A percentile compares a stretch with the other conserved stretches of the same genome.
Evolutionary conservation across 2,888 invertebrate species (phyloP).

Genomic region (Uloborus plumipes): DNA sequence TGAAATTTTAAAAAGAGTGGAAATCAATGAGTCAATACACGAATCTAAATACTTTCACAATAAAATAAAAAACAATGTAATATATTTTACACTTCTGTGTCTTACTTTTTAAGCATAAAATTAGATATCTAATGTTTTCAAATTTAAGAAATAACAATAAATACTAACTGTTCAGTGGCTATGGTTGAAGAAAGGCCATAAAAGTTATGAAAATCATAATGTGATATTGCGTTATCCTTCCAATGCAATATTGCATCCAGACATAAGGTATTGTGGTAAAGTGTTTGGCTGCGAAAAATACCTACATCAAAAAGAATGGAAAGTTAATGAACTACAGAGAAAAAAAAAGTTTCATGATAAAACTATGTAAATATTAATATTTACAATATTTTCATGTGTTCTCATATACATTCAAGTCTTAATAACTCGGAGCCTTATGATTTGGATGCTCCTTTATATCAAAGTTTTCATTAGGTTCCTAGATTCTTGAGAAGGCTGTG

Average conservation of each 20-base stretch:
- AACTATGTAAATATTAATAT: not conserved
- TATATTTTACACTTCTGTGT: no score
- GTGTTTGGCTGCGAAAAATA: not conserved
- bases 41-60: no score
- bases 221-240: constrained; percentile 67
- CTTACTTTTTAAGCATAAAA: no score
- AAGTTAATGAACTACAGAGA: not conserved
- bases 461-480: no score
- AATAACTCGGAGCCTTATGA: no score
- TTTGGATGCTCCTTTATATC: no score
- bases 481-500: no score
- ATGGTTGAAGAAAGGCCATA: constrained; percentile 75
- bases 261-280: constrained; percentile 70
- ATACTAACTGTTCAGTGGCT: constrained; percentile 63
- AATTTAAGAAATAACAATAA: not conserved
- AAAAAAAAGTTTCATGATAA: not conserved
- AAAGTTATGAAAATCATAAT: constrained; percentile 71
- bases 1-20: no score
- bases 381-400: not conserved
- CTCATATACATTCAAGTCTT: no score
- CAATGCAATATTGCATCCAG: constrained; percentile 69
- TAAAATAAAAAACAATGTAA: no score
- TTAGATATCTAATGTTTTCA: no score
- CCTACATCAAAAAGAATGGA: constrained; percentile 15
- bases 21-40: no score